phyloP scores from a whole-genome alignment of 2,888 invertebrate species.

The Hirudinaria manillensis region DNA sequence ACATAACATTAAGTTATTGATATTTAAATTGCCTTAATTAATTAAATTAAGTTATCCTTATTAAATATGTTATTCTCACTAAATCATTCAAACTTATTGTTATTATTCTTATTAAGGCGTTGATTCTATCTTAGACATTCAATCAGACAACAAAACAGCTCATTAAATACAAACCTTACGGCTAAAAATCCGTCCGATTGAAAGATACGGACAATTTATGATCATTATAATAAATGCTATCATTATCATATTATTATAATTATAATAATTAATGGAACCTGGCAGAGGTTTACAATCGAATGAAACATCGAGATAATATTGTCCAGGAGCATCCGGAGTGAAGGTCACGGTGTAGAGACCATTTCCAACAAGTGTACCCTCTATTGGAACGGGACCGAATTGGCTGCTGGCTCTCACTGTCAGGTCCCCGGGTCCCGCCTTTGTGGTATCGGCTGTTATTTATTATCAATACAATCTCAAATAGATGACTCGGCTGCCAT shows the following conservation, averaged over 20 bases:
- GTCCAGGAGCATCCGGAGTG: conserved; percentile 77
- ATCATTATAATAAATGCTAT: too few relatives aligned
- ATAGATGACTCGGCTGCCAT: too few relatives aligned
- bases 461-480: not conserved
- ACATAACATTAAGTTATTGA: conserved; percentile 1
- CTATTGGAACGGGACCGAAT: conserved; percentile 91
- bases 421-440: conserved; percentile 95
- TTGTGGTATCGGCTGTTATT: conserved; percentile 84
- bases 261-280: conserved; percentile 43
- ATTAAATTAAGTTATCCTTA: not conserved
- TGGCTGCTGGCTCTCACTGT: conserved; percentile 94
- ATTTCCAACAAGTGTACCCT: conserved; percentile 46
- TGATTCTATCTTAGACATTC: too few relatives aligned
- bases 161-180: too few relatives aligned
- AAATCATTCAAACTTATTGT: not conserved
- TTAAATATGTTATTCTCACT: not conserved
- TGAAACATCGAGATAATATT: conserved; percentile 80
- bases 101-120: too few relatives aligned
- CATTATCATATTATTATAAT: too few relatives aligned
- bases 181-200: too few relatives aligned
- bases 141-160: too few relatives aligned
- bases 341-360: conserved; percentile 82
- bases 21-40: not conserved
- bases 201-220: too few relatives aligned
- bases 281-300: conserved; percentile 58